Evolutionary conservation across 2,888 invertebrate species (phyloP).

Genomic region (Tethea ocularis): DNA sequence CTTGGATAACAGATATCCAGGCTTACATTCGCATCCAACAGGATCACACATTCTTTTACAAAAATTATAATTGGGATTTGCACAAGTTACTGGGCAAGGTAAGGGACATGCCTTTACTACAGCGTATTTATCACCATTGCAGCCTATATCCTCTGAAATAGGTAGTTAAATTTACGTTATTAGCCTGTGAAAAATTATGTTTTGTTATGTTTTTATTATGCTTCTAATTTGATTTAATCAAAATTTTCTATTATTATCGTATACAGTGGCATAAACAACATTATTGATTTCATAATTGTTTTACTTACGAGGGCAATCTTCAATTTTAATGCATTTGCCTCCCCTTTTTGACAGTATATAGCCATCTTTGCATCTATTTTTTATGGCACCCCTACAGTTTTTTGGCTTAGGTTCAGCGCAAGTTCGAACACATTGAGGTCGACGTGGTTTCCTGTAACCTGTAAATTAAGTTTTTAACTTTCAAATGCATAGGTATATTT

Average conservation of each 20-base stretch:
- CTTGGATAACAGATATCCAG: constrained; percentile 38
- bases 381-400: constrained; percentile 23
- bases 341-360: constrained; percentile 30
- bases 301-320: constrained; percentile 37
- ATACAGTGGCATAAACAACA: not conserved
- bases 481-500: not conserved
- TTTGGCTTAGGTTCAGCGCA: constrained; percentile 39
- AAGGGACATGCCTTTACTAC: constrained; percentile 35
- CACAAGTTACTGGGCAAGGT: constrained; percentile 49
- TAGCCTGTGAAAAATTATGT: too few relatives aligned
- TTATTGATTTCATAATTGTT: not conserved
- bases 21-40: constrained; percentile 48
- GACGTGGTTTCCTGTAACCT: constrained; percentile 17
- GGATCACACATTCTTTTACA: constrained; percentile 36
- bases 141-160: constrained; percentile 29
- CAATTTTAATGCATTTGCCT: constrained; percentile 35
- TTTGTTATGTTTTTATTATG: too few relatives aligned
- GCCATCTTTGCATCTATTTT: constrained; percentile 32
- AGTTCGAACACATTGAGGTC: constrained; percentile 30
- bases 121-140: constrained; percentile 48
- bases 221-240: too few relatives aligned
- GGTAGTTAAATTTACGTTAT: not conserved
- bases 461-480: constrained; percentile 9
- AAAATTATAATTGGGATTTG: constrained; percentile 31
- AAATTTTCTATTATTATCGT: too few relatives aligned